Evolutionary conservation across 2,113 vertebrate genomes (phyloP).

Genomic region (Malurus alboscapulatus): DNA sequence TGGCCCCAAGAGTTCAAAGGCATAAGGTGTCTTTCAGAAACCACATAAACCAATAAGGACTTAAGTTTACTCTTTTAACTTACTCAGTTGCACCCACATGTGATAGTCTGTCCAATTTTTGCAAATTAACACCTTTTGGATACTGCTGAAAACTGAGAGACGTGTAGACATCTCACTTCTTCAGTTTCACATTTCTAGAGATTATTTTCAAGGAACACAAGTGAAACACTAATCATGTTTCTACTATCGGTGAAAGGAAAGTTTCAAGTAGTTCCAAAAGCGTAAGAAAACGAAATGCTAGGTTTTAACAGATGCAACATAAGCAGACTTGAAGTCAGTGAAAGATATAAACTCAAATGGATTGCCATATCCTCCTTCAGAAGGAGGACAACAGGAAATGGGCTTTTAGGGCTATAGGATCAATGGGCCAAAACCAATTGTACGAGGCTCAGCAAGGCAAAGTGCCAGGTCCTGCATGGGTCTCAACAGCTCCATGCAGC

Average conservation of each 20-base stretch:
- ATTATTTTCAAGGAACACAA: neutral
- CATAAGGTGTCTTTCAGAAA: neutral
- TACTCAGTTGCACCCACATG: neutral
- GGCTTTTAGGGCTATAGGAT: neutral
- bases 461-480: neutral
- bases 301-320: neutral
- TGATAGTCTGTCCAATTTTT: neutral
- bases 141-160: neutral
- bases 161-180: neutral
- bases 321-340: neutral
- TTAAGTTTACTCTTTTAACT: neutral
- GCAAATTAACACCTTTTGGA: neutral
- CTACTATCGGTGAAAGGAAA: neutral
- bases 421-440: fast-evolving
- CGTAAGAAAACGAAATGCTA: neutral
- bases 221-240: neutral
- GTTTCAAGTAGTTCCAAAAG: neutral
- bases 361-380: neutral
- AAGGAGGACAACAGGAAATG: neutral
- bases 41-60: neutral
- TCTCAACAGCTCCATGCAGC: neutral
- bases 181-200: neutral
- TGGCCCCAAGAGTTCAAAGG: neutral
- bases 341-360: neutral
- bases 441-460: neutral